These are phyloP conservation scores for Diplodus puntazzo DNA, from an alignment of 2,797 vertebrate genomes.

Conservation along the genomic window DNA sequence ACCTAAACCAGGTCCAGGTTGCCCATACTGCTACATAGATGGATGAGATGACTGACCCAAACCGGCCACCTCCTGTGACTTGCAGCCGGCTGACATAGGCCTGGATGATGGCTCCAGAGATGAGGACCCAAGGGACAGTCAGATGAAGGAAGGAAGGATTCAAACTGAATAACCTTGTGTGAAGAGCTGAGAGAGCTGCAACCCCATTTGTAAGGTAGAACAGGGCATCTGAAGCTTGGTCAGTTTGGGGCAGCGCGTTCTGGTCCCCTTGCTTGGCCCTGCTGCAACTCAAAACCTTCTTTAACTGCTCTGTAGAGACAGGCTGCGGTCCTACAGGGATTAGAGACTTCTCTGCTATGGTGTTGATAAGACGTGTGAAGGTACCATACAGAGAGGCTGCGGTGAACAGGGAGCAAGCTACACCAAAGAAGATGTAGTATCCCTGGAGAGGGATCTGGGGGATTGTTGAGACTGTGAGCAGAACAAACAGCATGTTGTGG, in stretches of 20 bases:
- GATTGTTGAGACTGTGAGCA: constrained; percentile 86
- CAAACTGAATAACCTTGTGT: constrained; percentile 13
- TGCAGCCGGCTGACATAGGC: constrained; percentile 88
- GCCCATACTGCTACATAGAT: constrained; percentile 89
- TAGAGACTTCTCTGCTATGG: constrained; percentile 90
- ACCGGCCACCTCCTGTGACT: constrained; percentile 81
- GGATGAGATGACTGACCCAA: constrained; percentile 88
- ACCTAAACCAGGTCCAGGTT: constrained; percentile 90
- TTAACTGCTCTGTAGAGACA: constrained; percentile 81
- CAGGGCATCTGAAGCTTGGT: constrained; percentile 84
- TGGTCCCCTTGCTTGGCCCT: constrained; percentile 30
- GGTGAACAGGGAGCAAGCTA: constrained; percentile 85
- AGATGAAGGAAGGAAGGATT: constrained; percentile 79
- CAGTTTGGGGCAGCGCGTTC: neutral
- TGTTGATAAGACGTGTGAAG: constrained; percentile 90
- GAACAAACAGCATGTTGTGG: constrained; percentile 87
- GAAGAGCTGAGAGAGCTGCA: constrained; percentile 87
- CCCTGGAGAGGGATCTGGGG: constrained; percentile 84
- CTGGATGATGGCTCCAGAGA: constrained; percentile 88
- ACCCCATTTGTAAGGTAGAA: constrained; percentile 91
- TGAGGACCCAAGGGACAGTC: constrained; percentile 88
- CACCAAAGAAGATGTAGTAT: constrained; percentile 87
- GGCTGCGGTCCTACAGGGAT: constrained; percentile 88
- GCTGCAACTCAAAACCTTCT: constrained; percentile 52
- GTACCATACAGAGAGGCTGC: constrained; percentile 86